Base-by-base conservation (phyloP, 2,797 vertebrate species). In the Steatocranus sp. region DNA sequence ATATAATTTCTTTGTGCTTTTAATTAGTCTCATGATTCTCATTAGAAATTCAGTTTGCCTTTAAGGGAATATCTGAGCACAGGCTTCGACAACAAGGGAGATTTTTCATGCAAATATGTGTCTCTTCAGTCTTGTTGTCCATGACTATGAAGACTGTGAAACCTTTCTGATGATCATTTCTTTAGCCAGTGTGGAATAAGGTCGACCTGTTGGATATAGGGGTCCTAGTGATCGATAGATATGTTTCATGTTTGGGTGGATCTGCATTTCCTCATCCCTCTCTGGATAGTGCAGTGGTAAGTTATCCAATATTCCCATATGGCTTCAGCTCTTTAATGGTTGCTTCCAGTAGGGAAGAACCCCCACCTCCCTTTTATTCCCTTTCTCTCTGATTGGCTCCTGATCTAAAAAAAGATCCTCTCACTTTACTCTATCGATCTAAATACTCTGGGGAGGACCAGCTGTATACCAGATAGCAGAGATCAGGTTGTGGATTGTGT, bases 401-500 rank as follows among this genome's bases (percentile, higher is more conserved):
- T 11, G 12, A 76, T 87, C 83, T 87, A 82, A 88, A 94, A 94
- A 92, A 92, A 93, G 89, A 43, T 83, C 46, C 43, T 84, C 82
- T 91, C 87, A 86, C 83, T 87, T 92, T 92, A 85, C 92, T 89
- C 84, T 89, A 96, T 96, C 88, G 95, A 96, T 95, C 86, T 17
- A 38, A 73, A 88, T 83, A 66, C 93, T 87, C 84, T 54, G 63
- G 87, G 88, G 93, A 92, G 75, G 76, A 74, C 76, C 50, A 73
- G 78, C 84, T 88, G 83, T 91, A 91, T 85, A 90, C 83, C 27
- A 83, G 91, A 95, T 87, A 88, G 91, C 84, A 48, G 68, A 80
- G 83, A 93, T 94, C 83, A 89, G 91, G 83, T 90, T 68, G 84
- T 92, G 90, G 86, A 88, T 87, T 78, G 83, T 91, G 87, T 93